Percentiles rank a stretch among this genome's conserved stretches.
phyloP scores from a whole-genome alignment of 1,140 invertebrate species.

The Drosophila lowei region DNA sequence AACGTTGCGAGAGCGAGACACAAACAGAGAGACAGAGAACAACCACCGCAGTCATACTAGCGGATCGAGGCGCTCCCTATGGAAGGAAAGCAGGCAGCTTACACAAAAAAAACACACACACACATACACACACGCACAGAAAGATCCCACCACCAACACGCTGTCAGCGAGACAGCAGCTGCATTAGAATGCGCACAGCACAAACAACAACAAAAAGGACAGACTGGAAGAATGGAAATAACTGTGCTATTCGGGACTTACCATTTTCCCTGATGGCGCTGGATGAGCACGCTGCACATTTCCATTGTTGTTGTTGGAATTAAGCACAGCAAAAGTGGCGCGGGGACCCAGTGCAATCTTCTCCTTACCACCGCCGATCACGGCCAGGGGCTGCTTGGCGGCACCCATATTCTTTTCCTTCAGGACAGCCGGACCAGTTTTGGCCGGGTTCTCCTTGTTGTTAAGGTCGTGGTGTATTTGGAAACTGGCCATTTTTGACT shows the following conservation, averaged over 20 bases:
- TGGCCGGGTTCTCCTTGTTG: slow-evolving; percentile 84
- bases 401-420: slow-evolving; percentile 30
- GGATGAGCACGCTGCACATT: slow-evolving; percentile 62
- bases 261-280: slow-evolving; percentile 64
- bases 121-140: not conserved
- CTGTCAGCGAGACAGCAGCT: slow-evolving; percentile 57
- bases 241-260: slow-evolving; percentile 46
- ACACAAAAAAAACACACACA: not conserved
- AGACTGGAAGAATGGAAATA: slow-evolving; percentile 20
- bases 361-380: slow-evolving; percentile 46
- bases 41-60: slow-evolving; percentile 45
- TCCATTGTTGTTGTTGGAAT: slow-evolving; percentile 78
- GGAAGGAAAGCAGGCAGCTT: too few species aligned
- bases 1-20: slow-evolving; percentile 5
- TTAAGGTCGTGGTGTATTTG: slow-evolving; percentile 86
- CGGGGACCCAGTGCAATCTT: slow-evolving; percentile 66
- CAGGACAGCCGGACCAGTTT: slow-evolving; percentile 35
- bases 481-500: slow-evolving; percentile 84
- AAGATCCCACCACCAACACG: slow-evolving; percentile 66
- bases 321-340: slow-evolving; percentile 83
- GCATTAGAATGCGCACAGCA: slow-evolving; percentile 62
- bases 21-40: slow-evolving; percentile 27
- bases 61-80: too few species aligned
- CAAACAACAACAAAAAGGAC: slow-evolving; percentile 30
- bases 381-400: slow-evolving; percentile 59